Base-by-base conservation (phyloP, 2,797 vertebrate genomes). In the Dryobates pubescens region DNA sequence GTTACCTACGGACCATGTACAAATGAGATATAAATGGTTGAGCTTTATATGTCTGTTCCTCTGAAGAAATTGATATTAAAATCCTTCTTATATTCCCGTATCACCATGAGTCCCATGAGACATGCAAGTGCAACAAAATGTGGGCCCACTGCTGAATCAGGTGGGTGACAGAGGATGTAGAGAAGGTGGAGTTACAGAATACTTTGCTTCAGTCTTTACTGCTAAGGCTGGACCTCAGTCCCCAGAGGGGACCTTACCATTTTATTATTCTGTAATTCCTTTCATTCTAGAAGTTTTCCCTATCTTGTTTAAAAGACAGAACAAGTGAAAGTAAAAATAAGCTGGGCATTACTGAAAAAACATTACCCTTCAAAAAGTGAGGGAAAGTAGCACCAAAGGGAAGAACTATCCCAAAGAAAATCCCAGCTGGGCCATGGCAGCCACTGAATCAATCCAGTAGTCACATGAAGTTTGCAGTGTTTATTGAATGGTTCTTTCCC, bases 401-500 rank as follows among this genome's bases (percentile, higher is more conserved):
- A 58, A 69, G 77, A 90, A 34, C 22, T 65, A 67, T 14, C 5
- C 6, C 16, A 24, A 78, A 57, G 23, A 85, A 86, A 69, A 88
- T 59, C 29, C 19, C 45, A 79, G 13, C 17, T 65, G 49, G 13
- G 61, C 74, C 10, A 10, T 0, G 3, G 34, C 29, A 41, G 20
- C 18, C 41, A 43, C 41, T 71, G 75, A 91, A 88, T 4, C 0
- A 2, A 81, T 19, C 34, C 36, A 36, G 20, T 6, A 38, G 20
- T 29, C 6, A 16, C 11, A 58, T n/a, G 57, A 51, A 65, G 38
- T 69, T 75, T 80, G 79, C 30, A 53, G 11, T 24, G 19, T 65
- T 53, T 49, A 62, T 18, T 51, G 64, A 88, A 74, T 80, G 78
- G 24, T 89, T 91, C 72, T 63, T 71, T 86, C 94, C 93, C 88